These are phyloP conservation scores for Prionace glauca DNA, from an alignment of 2,797 vertebrate genomes.

Conservation along the genomic window DNA sequence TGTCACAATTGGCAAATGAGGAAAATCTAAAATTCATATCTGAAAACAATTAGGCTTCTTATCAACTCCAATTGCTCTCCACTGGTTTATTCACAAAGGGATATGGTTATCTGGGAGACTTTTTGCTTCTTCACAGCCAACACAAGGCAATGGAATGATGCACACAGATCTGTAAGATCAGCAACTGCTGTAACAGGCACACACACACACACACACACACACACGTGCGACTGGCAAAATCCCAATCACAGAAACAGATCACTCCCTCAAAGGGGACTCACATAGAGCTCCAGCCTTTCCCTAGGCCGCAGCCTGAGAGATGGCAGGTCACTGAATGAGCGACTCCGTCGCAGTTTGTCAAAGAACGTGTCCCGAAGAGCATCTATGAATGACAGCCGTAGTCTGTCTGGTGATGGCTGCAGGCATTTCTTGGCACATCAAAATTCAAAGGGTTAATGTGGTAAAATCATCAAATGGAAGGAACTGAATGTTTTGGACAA, in stretches of 20 bases:
- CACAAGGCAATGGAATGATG: neutral
- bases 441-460: constrained; percentile 54
- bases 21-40: neutral
- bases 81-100: neutral
- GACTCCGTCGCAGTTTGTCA: constrained; percentile 88
- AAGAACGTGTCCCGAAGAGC: constrained; percentile 85
- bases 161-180: neutral
- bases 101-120: neutral
- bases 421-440: constrained; percentile 76
- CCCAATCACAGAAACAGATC: constrained; percentile 44
- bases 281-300: constrained; percentile 87
- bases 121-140: neutral
- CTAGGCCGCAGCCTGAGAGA: constrained; percentile 81
- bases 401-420: constrained; percentile 72
- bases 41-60: neutral
- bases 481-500: constrained; percentile 35
- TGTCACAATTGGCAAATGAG: neutral
- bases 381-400: constrained; percentile 80
- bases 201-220: neutral
- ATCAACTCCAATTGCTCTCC: neutral
- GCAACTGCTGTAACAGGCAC: neutral
- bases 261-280: constrained; percentile 65
- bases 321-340: constrained; percentile 91
- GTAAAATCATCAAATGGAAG: constrained; percentile 25
- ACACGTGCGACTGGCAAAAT: neutral